Conservation (phyloP, 2,888 invertebrate species). For the Cheilosia urbana region DNA sequence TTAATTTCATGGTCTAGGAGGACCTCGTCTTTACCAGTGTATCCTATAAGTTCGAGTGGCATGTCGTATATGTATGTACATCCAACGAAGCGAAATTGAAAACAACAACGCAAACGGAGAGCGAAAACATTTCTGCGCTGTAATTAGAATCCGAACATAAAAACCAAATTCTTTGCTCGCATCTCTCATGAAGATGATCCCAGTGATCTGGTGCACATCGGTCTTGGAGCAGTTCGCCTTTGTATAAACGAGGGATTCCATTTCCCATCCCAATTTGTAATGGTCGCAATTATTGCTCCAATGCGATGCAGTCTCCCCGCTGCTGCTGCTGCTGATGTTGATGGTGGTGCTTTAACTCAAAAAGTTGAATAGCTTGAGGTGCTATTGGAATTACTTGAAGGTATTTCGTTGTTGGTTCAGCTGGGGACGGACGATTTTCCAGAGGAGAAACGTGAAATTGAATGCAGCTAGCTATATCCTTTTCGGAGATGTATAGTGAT, state of each 20-base stretch:
- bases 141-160: slow-evolving; percentile 75
- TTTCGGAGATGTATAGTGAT: slow-evolving; percentile 20
- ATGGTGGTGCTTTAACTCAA: slow-evolving; percentile 41
- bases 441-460: slow-evolving; percentile 3
- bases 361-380: slow-evolving; percentile 65
- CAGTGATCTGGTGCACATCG: slow-evolving; percentile 65
- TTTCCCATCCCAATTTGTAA: slow-evolving; percentile 73
- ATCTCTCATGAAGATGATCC: slow-evolving; percentile 68
- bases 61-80: slow-evolving; percentile 26
- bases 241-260: slow-evolving; percentile 57
- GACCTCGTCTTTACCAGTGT: slow-evolving; percentile 35
- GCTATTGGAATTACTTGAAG: slow-evolving; percentile 63
- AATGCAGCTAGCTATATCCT: not conserved
- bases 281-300: slow-evolving; percentile 70
- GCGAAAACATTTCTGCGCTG: slow-evolving; percentile 65
- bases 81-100: slow-evolving; percentile 63
- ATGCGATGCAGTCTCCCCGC: not conserved
- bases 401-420: slow-evolving; percentile 51
- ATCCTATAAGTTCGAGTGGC: slow-evolving; percentile 43
- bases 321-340: slow-evolving; percentile 14
- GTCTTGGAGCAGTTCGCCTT: slow-evolving; percentile 17
- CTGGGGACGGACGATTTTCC: not conserved
- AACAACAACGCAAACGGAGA: slow-evolving; percentile 49
- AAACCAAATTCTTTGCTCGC: slow-evolving; percentile 70
- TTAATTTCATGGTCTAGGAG: slow-evolving; percentile 73